These are phyloP conservation scores for Rhombomys opimus DNA, from an alignment of 2,113 vertebrate species.

Conservation along the genomic window DNA sequence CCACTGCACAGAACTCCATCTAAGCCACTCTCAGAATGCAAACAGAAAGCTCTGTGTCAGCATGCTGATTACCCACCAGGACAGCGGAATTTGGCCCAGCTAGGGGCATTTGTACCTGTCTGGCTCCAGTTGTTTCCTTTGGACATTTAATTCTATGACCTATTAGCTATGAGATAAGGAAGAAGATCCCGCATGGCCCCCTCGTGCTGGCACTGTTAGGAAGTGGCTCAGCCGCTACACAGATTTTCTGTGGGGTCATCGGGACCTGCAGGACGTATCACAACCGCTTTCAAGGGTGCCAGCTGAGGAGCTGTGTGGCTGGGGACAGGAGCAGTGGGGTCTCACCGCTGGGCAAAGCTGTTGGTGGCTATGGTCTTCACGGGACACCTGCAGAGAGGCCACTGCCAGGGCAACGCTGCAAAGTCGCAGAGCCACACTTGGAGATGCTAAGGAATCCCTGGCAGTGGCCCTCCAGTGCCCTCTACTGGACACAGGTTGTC, in stretches of 20 bases:
- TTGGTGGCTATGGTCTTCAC: neutral
- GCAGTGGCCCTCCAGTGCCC: neutral
- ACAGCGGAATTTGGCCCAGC: neutral
- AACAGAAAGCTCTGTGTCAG: neutral
- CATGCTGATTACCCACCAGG: neutral
- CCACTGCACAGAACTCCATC: neutral
- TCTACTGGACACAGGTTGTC: neutral
- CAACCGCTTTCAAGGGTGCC: neutral
- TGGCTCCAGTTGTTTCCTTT: neutral
- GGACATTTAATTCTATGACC: neutral
- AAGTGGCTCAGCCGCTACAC: neutral
- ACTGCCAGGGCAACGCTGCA: accelerated
- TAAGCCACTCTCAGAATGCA: neutral
- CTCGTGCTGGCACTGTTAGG: neutral
- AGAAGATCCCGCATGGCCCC: neutral
- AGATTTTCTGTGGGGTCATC: neutral
- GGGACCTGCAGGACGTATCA: neutral
- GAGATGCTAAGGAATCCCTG: neutral
- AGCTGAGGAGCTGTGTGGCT: neutral
- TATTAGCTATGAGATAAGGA: neutral
- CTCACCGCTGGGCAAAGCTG: accelerated
- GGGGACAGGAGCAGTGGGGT: neutral
- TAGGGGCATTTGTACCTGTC: no score
- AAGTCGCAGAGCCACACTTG: neutral
- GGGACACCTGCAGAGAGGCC: neutral